Evolutionary conservation across 2,888 invertebrate genomes (phyloP).

Genomic region (Acrocera orbiculus): DNA sequence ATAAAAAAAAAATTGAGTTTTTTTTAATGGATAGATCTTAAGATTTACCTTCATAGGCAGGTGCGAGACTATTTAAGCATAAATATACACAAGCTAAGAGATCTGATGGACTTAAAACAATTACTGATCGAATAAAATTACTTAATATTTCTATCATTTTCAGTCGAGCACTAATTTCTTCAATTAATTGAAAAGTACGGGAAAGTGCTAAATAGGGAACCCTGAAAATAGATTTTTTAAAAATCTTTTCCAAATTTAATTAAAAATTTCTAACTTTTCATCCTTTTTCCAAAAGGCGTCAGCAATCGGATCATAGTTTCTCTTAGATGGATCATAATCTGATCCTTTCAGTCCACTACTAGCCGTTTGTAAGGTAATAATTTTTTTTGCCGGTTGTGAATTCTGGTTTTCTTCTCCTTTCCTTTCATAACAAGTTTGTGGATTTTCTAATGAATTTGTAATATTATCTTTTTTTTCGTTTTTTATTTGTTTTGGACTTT

Average conservation of each 20-base stretch:
- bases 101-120: conserved; percentile 75
- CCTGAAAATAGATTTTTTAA: conserved; percentile 31
- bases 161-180: conserved; percentile 64
- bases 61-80: conserved; percentile 89
- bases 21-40: too few relatives aligned
- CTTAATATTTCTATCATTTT: conserved; percentile 82
- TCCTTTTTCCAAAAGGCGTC: conserved; percentile 66
- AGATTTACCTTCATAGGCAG: conserved; percentile 71
- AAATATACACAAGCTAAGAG: conserved; percentile 79
- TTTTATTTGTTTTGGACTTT: not conserved
- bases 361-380: conserved; percentile 11
- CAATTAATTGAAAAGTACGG: conserved; percentile 77
- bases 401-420: conserved; percentile 2
- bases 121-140: conserved; percentile 85
- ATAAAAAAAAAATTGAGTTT: not conserved
- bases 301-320: conserved; percentile 63
- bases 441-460: not conserved
- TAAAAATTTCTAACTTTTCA: conserved; percentile 39
- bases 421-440: not conserved
- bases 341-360: conserved; percentile 18
- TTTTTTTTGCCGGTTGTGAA: not conserved
- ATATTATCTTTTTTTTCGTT: not conserved
- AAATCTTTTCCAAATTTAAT: not conserved
- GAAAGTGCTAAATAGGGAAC: conserved; percentile 89
- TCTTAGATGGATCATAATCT: conserved; percentile 52